These are phyloP conservation scores for Formica selysi DNA, from an alignment of 1,140 invertebrate genomes.

Conservation along the genomic window DNA sequence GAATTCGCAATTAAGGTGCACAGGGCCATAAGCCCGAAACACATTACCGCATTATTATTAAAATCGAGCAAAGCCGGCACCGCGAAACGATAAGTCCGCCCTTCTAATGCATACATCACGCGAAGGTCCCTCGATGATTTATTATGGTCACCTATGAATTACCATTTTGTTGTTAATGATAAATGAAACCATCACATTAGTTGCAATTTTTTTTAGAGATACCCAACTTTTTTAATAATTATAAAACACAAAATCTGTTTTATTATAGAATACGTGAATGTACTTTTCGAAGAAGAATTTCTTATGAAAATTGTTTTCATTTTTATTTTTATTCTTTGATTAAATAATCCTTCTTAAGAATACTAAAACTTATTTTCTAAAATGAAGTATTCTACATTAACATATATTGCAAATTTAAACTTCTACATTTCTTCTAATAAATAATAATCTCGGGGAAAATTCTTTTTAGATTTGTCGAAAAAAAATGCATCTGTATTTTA, in stretches of 20 bases:
- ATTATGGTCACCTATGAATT: conserved; percentile 45
- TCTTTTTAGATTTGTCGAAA: background rate
- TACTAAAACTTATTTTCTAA: background rate
- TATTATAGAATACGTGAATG: background rate
- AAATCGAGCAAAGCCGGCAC: conserved; percentile 71
- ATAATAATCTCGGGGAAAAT: background rate
- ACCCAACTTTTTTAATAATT: background rate
- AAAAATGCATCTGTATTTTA: background rate
- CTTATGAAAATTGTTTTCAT: background rate
- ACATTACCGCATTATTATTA: conserved; percentile 76
- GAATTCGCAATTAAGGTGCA: conserved; percentile 76
- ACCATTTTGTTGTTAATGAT: conserved; percentile 22
- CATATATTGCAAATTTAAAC: background rate
- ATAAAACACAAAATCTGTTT: background rate
- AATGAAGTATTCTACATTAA: no score
- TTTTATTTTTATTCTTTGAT: background rate
- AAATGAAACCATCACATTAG: background rate
- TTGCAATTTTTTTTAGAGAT: background rate
- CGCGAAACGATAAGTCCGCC: conserved; percentile 66
- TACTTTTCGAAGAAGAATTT: background rate
- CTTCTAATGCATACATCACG: conserved; percentile 55
- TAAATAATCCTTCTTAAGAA: background rate
- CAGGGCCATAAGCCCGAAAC: conserved; percentile 72
- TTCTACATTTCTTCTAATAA: background rate
- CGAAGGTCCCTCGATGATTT: conserved; percentile 47